Evolutionary conservation across 2,797 vertebrate genomes (phyloP).

Genomic region (Enteromius radiatus): DNA sequence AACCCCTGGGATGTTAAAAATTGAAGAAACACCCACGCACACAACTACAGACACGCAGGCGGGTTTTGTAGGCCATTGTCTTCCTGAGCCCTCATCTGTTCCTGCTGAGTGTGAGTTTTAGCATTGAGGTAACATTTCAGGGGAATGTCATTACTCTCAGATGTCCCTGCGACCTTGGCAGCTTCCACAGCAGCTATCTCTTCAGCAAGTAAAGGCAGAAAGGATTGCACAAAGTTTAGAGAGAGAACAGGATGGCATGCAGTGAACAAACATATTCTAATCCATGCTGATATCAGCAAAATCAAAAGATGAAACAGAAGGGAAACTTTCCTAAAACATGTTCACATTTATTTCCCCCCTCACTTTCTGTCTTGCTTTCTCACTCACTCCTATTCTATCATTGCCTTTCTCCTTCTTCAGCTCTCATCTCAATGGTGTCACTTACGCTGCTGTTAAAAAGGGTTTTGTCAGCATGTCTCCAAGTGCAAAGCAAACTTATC

Average conservation of each 20-base stretch:
- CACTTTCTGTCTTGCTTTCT: not conserved
- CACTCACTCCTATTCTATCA: constrained; percentile 44
- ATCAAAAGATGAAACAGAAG: constrained; percentile 72
- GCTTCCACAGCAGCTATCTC: constrained; percentile 55
- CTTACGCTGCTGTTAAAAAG: constrained; percentile 73
- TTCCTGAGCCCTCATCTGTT: constrained; percentile 57
- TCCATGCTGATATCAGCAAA: constrained; percentile 78
- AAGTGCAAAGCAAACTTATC: constrained; percentile 72
- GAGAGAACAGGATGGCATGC: constrained; percentile 51
- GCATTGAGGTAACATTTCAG: constrained; percentile 74
- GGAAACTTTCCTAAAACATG: constrained; percentile 62
- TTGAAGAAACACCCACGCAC: constrained; percentile 12
- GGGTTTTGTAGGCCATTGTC: constrained; percentile 59
- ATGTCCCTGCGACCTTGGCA: constrained; percentile 73
- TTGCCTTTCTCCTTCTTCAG: constrained; percentile 34
- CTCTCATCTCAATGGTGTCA: constrained; percentile 72
- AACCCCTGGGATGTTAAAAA: not conserved
- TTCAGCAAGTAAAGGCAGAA: constrained; percentile 39
- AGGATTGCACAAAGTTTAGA: constrained; percentile 17
- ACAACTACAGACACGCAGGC: constrained; percentile 35
- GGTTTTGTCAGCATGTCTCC: constrained; percentile 75
- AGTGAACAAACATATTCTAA: constrained; percentile 75
- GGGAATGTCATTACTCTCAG: constrained; percentile 74
- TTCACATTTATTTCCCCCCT: constrained; percentile 51
- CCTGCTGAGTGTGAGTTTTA: constrained; percentile 64